These are phyloP conservation scores for Gonioctena quinquepunctata DNA, from an alignment of 1,140 invertebrate genomes.

Conservation along the genomic window DNA sequence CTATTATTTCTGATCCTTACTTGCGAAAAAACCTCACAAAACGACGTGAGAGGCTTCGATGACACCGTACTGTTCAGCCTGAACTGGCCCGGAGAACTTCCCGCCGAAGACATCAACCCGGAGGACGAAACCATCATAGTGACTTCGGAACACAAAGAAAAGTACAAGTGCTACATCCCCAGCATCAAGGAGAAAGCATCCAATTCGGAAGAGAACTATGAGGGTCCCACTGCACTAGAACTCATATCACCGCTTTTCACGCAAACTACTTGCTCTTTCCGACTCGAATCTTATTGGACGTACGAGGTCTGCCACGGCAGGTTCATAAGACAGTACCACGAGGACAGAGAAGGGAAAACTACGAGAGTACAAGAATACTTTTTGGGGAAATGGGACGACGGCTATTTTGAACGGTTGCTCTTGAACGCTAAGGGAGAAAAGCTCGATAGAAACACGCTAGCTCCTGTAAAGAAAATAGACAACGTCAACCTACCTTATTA, in stretches of 20 bases:
- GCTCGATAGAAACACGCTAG: slow-evolving; percentile 58
- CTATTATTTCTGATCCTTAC: neutral
- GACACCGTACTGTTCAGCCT: slow-evolving; percentile 81
- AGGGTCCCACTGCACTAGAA: slow-evolving; percentile 75
- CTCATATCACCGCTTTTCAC: slow-evolving; percentile 76
- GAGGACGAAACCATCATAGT: slow-evolving; percentile 61
- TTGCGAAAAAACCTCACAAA: slow-evolving; percentile 10
- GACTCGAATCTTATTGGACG: slow-evolving; percentile 94
- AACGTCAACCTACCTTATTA: slow-evolving; percentile 83
- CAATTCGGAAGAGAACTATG: slow-evolving; percentile 63
- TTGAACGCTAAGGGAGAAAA: slow-evolving; percentile 63
- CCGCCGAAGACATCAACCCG: slow-evolving; percentile 56
- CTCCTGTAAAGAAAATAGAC: slow-evolving; percentile 78
- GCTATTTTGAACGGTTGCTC: slow-evolving; percentile 57
- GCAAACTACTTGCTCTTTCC: slow-evolving; percentile 78
- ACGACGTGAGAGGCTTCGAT: slow-evolving; percentile 77
- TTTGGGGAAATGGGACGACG: slow-evolving; percentile 73
- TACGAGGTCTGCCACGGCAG: slow-evolving; percentile 95
- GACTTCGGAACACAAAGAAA: slow-evolving; percentile 69
- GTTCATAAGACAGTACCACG: slow-evolving; percentile 91
- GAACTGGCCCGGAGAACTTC: slow-evolving; percentile 73
- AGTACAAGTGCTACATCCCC: slow-evolving; percentile 78
- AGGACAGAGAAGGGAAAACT: slow-evolving; percentile 83
- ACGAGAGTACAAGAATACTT: slow-evolving; percentile 81
- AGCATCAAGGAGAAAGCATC: slow-evolving; percentile 64